Evolutionary conservation across 2,888 invertebrate species (phyloP).

Genomic region (Trisateles emortualis): DNA sequence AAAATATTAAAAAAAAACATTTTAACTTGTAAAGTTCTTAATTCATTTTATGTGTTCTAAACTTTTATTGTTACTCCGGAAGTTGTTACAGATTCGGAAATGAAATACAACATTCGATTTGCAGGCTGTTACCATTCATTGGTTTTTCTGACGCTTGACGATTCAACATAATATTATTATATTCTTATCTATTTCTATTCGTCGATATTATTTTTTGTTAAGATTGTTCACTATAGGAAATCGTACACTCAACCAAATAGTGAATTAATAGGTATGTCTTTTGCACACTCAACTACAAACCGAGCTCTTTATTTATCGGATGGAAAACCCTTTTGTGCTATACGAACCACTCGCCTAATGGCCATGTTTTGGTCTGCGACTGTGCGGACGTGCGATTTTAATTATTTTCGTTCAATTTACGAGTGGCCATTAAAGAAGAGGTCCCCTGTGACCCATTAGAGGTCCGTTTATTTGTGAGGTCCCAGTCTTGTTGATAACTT

Average conservation of each 20-base stretch:
- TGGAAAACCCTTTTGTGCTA: conserved; percentile 77
- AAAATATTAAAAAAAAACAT: too few relatives aligned
- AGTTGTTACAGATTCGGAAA: too few relatives aligned
- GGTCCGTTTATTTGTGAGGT: conserved; percentile 67
- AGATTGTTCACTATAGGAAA: background rate
- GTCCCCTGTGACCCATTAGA: conserved; percentile 81
- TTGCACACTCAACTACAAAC: conserved; percentile 51
- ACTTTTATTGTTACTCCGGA: too few relatives aligned
- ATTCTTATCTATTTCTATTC: background rate
- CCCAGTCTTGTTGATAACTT: conserved; percentile 84
- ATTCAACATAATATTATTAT: background rate
- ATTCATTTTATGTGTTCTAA: too few relatives aligned
- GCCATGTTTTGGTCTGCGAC: conserved; percentile 79
- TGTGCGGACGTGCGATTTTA: conserved; percentile 80
- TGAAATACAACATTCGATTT: too few relatives aligned
- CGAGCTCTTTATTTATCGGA: conserved; percentile 78
- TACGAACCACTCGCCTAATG: conserved; percentile 75
- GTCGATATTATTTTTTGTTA: too few relatives aligned
- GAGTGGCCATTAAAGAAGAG: conserved; percentile 84
- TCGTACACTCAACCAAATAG: conserved; percentile 4
- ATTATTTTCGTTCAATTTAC: conserved; percentile 87
- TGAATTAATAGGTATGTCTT: conserved; percentile 26
- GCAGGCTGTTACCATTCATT: too few relatives aligned
- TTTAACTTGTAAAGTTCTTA: too few relatives aligned
- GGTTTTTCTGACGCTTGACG: too few relatives aligned